phyloP scores from a whole-genome alignment of 1,140 invertebrate genomes.

The Wiebesia pumilae region DNA sequence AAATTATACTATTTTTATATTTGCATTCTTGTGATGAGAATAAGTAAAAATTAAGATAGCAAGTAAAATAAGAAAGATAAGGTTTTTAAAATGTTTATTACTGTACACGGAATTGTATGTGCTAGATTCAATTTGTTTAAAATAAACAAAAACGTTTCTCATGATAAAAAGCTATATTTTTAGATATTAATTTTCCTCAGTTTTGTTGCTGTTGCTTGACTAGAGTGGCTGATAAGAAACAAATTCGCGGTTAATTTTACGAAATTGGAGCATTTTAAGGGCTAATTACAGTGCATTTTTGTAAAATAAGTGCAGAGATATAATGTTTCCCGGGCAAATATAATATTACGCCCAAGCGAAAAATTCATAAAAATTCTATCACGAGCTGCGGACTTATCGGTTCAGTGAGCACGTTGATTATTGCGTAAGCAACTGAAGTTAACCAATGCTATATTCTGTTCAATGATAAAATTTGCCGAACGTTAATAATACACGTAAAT shows the following conservation, averaged over 20 bases:
- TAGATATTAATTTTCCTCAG: neutral
- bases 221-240: neutral
- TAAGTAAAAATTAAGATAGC: neutral
- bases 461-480: slow-evolving; percentile 66
- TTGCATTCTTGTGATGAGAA: neutral
- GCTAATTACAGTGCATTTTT: neutral
- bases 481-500: slow-evolving; percentile 45
- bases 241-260: slow-evolving; percentile 13
- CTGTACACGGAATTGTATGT: too few species aligned
- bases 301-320: slow-evolving; percentile 37
- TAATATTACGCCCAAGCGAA: slow-evolving; percentile 47
- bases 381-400: slow-evolving; percentile 58
- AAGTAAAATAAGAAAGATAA: too few species aligned
- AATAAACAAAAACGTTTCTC: too few species aligned
- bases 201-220: neutral
- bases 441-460: slow-evolving; percentile 60
- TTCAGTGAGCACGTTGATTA: slow-evolving; percentile 59
- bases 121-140: too few species aligned
- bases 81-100: too few species aligned
- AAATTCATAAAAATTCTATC: slow-evolving; percentile 50
- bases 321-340: slow-evolving; percentile 31
- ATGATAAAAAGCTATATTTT: too few species aligned
- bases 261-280: slow-evolving; percentile 15
- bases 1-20: too few species aligned
- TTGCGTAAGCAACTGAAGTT: slow-evolving; percentile 59